Evolutionary conservation across 2,113 vertebrate genomes (phyloP), one percentile per base, ranked within the genome.

Genomic region (Falcunculus frontatus): DNA sequence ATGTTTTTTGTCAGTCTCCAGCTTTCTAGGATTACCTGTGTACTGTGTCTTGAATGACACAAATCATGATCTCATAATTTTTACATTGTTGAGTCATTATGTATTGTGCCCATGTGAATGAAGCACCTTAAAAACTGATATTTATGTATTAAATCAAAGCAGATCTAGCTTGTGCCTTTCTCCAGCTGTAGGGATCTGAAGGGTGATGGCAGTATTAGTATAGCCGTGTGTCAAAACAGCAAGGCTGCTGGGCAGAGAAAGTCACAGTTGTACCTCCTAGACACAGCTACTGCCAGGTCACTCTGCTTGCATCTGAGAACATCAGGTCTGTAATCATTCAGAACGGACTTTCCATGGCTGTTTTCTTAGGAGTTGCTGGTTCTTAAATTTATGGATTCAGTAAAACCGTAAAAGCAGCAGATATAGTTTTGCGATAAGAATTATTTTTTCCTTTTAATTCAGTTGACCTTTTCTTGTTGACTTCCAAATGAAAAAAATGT

Each of bases 21-120:
- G 67, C 83, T 97, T 97, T 97, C 95, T 96, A 96, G 80, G 93
- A 73, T 97, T 96, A 96, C 93, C 87, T 87, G 56, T 69, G 63
- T 62, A 62, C 57, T 52, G 55, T 27, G 14, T 87, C 88, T 96
- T 90, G 78, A 96, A 84, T 95, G 75, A 91, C 94, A 96, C 90
- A 94, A 95, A 91, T 92, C 94, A 91, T 85, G 87, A 95, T 95
- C 88, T 96, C 91, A 76, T 93, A 95, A 97, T 87, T 87, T 95
- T 92, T 78, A 90, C 64, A 57, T 95, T 94, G 84, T 93, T 95
- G 74, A 93, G 87, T 78, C 84, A 75, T 77, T 92, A 78, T 90
- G 72, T 64, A 90, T 95, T 94, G n/a, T 95, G 62, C 49, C 49
- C 57, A 72, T 79, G 62, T 92, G 90, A 95, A 96, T 86, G 88